Evolutionary conservation across 2,888 invertebrate genomes (phyloP).

Genomic region (Drosophila algonquin): DNA sequence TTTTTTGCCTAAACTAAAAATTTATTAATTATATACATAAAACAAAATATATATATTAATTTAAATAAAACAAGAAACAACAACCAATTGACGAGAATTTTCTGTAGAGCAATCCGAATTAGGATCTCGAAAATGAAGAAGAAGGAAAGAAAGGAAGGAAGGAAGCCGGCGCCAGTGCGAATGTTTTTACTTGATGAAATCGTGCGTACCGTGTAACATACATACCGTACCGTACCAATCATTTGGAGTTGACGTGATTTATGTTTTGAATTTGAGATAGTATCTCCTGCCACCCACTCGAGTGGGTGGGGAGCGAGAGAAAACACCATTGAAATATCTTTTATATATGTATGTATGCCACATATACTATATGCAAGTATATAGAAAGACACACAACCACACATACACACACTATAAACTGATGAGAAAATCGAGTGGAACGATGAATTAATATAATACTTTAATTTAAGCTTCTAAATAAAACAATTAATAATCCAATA

Average conservation of each 20-base stretch:
- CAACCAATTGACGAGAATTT: constrained; percentile 51
- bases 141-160: no score
- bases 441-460: constrained; percentile 78
- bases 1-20: constrained; percentile 72
- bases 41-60: constrained; percentile 52
- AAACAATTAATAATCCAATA: constrained; percentile 79
- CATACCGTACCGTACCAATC: neutral
- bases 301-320: constrained; percentile 23
- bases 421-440: constrained; percentile 61
- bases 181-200: constrained; percentile 23
- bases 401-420: constrained; percentile 57
- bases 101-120: constrained; percentile 17
- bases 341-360: constrained; percentile 34
- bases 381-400: constrained; percentile 7
- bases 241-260: constrained; percentile 20
- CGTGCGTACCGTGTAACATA: neutral
- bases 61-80: constrained; percentile 47
- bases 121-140: neutral
- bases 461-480: constrained; percentile 81
- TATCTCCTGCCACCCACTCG: constrained; percentile 7
- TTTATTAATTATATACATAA: constrained; percentile 71
- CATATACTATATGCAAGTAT: constrained; percentile 5
- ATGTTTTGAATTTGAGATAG: neutral
- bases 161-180: constrained; percentile 35
- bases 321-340: constrained; percentile 45